Evolutionary conservation across 30 jellyfish, hydroid and myxozoan genomes (phyloP).

Genomic region (Pseudorhiza aurosa): DNA sequence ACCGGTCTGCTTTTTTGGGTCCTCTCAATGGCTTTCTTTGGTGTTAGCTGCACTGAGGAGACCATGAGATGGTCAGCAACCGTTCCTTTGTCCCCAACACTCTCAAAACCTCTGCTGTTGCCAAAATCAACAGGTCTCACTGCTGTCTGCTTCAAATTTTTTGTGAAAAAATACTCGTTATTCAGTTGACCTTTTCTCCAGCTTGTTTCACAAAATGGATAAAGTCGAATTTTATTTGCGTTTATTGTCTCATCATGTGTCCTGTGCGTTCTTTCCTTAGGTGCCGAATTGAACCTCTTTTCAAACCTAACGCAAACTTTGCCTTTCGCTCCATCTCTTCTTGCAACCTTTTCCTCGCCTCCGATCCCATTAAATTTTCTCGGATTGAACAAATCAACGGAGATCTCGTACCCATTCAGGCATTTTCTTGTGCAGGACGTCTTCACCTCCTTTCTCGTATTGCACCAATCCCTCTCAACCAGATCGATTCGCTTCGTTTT

Average conservation of each 20-base stretch:
- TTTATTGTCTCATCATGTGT: conserved; percentile 28
- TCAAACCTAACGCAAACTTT: conserved; percentile 52
- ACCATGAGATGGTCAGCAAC: conserved; percentile 21
- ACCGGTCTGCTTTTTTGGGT: background rate
- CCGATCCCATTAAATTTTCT: background rate
- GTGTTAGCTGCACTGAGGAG: conserved; percentile 17
- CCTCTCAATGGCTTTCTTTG: background rate
- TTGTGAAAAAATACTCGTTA: background rate
- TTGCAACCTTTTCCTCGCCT: background rate
- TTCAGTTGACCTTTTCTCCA: conserved; percentile 18
- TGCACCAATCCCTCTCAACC: conserved; percentile 11
- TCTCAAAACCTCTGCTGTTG: background rate
- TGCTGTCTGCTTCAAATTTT: background rate
- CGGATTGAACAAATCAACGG: conserved; percentile 28
- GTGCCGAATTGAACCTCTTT: conserved; percentile 46
- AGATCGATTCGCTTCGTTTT: conserved; percentile 38
- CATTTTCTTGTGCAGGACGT: background rate
- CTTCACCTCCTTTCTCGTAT: background rate
- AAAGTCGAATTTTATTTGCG: conserved; percentile 29
- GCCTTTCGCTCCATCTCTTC: background rate
- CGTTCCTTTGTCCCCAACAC: background rate
- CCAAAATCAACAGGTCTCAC: background rate
- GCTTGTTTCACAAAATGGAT: conserved; percentile 53
- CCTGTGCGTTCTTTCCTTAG: conserved; percentile 4
- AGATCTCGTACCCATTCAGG: conserved; percentile 14